Percentiles rank a stretch among this genome's conserved stretches.
Conservation (phyloP, 1,140 invertebrate genomes). For the Penaeus vannamei region DNA sequence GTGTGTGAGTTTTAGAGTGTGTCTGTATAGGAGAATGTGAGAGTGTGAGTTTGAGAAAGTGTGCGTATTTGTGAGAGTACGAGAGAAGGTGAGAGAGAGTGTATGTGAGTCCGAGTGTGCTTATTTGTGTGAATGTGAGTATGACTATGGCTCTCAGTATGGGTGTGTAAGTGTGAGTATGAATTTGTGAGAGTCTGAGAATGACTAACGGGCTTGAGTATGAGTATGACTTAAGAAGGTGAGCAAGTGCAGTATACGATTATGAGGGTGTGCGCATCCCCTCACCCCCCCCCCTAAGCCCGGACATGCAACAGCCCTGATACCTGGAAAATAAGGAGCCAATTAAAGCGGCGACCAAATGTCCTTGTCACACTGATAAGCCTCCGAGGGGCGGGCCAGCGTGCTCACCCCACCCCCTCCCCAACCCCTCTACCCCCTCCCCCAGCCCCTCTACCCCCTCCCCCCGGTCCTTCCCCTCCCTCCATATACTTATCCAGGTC, state of each 20-base stretch:
- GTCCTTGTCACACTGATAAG: constrained; percentile 47
- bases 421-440: constrained; percentile 1
- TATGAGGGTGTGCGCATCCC: neutral
- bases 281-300: neutral
- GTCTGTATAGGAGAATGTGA: no score
- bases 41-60: no score
- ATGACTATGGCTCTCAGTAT: neutral
- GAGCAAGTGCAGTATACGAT: no score
- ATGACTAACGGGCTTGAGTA: no score
- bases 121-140: neutral
- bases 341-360: constrained; percentile 39
- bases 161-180: neutral
- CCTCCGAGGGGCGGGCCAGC: neutral
- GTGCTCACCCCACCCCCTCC: neutral
- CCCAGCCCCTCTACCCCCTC: neutral
- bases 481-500: neutral
- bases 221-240: no score
- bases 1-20: no score
- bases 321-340: constrained; percentile 58
- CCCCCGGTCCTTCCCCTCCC: neutral
- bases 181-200: neutral
- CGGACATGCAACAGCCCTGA: constrained; percentile 53
- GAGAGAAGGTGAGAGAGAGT: no score
- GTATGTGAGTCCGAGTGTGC: no score
- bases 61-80: neutral